Evolutionary conservation across 1,140 invertebrate genomes (phyloP), one percentile per base, ranked within the genome.

Genomic region (Pygmarrhopalites habei): DNA sequence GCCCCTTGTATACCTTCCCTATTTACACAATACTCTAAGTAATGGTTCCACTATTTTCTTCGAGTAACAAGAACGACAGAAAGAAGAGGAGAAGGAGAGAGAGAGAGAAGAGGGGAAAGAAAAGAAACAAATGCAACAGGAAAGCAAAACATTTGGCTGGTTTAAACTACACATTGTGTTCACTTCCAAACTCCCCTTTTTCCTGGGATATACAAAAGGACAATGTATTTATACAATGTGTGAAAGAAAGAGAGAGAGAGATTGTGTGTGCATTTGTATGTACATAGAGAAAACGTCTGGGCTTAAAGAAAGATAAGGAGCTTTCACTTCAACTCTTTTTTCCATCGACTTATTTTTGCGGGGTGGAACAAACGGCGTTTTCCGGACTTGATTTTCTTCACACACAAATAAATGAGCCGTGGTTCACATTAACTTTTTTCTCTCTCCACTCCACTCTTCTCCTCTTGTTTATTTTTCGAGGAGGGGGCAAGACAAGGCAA

Each of bases 71-170:
- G 32, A 35, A 10, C 12, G 19, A 5, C 43, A 47, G 19, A 19
- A 47, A 23, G 10, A 10, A 35, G 28, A 32, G 17, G 19, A 60
- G 35, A 44, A 35, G 15, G 19, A 43, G 32, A 4, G n/a, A 53
- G 51, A 10, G 28, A 53, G n/a, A 25, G 23, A 28, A n/a, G 7
- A 19, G 17, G 17, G 26, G 17, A 46, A 56, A 17, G 39, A 58
- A 44, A 58, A 41, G 17, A 44, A 56, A 17, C 14, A 29, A 43
- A 59, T 44, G 58, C 58, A 59, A 59, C 58, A 59, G 58, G 58
- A 59, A 59, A 59, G 29, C 25, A 49, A 59, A 59, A 46, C n/a
- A 32, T 59, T 47, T 49, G 44, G 19, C 41, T 47, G 19, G 26
- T 59, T 44, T 28, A 58, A 58, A 58, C 53, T 56, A 30, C 29